Evolutionary conservation across 2,888 invertebrate genomes (phyloP).

Genomic region (Lithodes maja): DNA sequence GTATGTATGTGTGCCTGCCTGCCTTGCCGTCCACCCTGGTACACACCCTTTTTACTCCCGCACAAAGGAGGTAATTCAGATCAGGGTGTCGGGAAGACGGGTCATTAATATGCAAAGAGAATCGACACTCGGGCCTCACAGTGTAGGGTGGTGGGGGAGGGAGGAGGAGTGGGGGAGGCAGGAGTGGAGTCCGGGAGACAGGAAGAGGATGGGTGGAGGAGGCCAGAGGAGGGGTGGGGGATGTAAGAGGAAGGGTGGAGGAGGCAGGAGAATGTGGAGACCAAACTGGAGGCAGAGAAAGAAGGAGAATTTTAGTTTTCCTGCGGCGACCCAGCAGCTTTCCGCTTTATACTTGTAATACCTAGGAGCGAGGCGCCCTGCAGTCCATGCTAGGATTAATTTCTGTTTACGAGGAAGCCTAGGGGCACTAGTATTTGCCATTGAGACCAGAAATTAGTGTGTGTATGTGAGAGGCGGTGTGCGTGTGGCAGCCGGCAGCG

Average conservation of each 20-base stretch:
- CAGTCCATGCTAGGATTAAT: constrained; percentile 34
- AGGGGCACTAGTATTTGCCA: constrained; percentile 47
- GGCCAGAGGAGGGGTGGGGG: not conserved
- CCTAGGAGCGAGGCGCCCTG: constrained; percentile 14
- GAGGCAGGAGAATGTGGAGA: constrained; percentile 3
- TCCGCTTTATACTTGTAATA: constrained; percentile 19
- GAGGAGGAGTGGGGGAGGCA: constrained; percentile 22
- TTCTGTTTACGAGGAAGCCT: constrained; percentile 33
- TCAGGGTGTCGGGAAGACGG: constrained; percentile 49
- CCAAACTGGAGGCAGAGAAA: not conserved
- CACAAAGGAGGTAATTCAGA: constrained; percentile 46
- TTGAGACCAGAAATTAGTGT: constrained; percentile 49
- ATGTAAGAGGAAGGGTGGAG: not conserved
- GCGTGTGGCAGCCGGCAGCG: constrained; percentile 26
- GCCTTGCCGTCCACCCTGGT: constrained; percentile 14
- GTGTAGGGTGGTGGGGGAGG: constrained; percentile 32
- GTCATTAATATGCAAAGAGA: constrained; percentile 59
- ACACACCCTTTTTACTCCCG: constrained; percentile 39
- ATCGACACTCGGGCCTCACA: constrained; percentile 43
- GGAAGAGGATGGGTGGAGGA: not conserved
- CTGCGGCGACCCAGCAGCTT: not conserved
- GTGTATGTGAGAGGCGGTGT: constrained; percentile 21
- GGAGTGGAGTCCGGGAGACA: constrained; percentile 3
- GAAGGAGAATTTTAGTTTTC: not conserved
- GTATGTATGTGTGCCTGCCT: not conserved